Base-by-base conservation (phyloP, 2,888 invertebrate genomes). In the Villa cingulata region DNA sequence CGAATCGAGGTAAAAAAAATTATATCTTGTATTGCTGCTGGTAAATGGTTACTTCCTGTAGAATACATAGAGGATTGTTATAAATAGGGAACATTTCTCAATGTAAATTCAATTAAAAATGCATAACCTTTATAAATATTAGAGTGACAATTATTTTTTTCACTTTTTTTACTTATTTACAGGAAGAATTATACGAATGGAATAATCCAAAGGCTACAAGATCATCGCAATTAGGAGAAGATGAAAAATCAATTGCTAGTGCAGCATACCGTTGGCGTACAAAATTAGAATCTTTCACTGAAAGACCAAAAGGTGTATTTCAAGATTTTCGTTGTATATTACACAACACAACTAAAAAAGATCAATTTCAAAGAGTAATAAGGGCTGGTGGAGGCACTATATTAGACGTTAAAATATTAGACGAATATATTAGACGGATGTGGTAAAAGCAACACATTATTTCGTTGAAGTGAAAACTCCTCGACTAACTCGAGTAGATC, bases 141-240 rank as follows among this genome's bases (percentile, higher is more conserved):
- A 9, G n/a, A n/a, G n/a, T n/a, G n/a, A 37, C 36, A n/a, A 36
- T 17, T 34, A n/a, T 16, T 46, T 47, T 41, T 19, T 34, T 42
- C 36, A 19, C 38, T 44, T 48, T 41, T 4, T 4, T 23, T 17
- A 38, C 40, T 53, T 38, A 47, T 54, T 4, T 62, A 1, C 57
- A 86, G 84, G 91, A 91, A 64, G 84, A 86, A 57, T 74, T 78
- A 1, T 88, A 75, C 64, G 91, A 91, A 63, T 90, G 86, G 81
- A 90, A 90, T 4, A 88, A 88, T 64, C 81, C 83, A 0, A 65
- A 68, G 44, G 79, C 81, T 0, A 56, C 58, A 44, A 68, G 66
- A 3, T 7, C 4, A 6, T 6, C 4, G 7, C 62, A 72, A 0
- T 61, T 78, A 3, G 58, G 72, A 29, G 54, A 70, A 40, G 41